These are phyloP conservation scores for Tinea semifulvella DNA, from an alignment of 2,888 invertebrate genomes.

Conservation along the genomic window DNA sequence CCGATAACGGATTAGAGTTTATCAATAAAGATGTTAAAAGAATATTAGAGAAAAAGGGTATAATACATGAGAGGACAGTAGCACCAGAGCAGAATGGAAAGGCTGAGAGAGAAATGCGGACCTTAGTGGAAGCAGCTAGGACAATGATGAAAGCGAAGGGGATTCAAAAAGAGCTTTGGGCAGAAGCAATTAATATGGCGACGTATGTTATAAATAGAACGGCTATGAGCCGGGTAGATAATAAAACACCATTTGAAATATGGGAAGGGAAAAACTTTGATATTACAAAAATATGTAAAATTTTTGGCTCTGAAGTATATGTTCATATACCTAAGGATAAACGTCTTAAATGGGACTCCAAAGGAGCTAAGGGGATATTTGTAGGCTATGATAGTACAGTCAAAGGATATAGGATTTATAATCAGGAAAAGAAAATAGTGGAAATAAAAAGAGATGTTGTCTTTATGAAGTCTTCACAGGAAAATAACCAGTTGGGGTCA, in stretches of 20 bases:
- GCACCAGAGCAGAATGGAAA: conserved; percentile 22
- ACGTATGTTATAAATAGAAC: neutral
- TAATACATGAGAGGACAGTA: conserved; percentile 20
- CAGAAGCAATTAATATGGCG: too few relatives aligned
- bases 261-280: neutral
- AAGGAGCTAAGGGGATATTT: too few relatives aligned
- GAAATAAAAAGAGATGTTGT: neutral
- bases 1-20: too few relatives aligned
- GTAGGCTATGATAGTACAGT: neutral
- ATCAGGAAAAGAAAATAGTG: neutral
- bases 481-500: too few relatives aligned
- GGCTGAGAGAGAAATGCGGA: conserved; percentile 20
- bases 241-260: too few relatives aligned
- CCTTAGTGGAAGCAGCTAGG: conserved; percentile 20
- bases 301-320: neutral
- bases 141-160: too few relatives aligned
- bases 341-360: too few relatives aligned
- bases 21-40: conserved; percentile 16
- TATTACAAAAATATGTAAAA: neutral
- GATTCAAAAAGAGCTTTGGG: too few relatives aligned
- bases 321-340: neutral
- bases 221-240: too few relatives aligned
- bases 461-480: neutral
- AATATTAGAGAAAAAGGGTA: conserved; percentile 13
- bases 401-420: neutral